phyloP scores from a whole-genome alignment of 2,797 vertebrate genomes.

The Callimico goeldii region DNA sequence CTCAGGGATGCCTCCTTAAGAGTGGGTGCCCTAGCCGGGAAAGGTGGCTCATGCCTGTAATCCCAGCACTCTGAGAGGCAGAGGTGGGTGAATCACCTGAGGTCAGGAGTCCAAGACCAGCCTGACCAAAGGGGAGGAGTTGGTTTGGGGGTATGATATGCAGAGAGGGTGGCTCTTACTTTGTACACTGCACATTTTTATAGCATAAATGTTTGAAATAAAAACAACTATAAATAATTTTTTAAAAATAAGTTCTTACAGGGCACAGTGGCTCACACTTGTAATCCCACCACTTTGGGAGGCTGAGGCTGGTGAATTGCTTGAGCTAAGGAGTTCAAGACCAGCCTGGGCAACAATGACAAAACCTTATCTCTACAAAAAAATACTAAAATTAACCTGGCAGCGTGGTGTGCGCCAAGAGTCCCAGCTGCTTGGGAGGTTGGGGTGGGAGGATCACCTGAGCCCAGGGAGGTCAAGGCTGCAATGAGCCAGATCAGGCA shows the following conservation, averaged over 20 bases:
- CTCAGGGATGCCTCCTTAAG: accelerated
- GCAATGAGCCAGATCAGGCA: not conserved
- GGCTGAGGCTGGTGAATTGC: not conserved
- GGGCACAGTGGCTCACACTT: not conserved
- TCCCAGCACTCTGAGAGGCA: no score
- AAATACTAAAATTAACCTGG: not conserved
- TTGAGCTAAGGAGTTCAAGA: not conserved
- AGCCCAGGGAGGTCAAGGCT: not conserved
- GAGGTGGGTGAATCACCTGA: no score
- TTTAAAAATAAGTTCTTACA: not conserved
- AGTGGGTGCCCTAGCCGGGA: not conserved
- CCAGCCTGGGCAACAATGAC: not conserved
- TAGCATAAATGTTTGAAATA: not conserved
- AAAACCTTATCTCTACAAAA: not conserved
- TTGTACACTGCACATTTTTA: no score
- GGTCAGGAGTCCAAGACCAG: no score
- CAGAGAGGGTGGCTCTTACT: no score
- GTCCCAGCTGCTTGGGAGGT: not conserved
- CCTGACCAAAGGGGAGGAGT: not conserved
- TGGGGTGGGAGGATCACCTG: not conserved
- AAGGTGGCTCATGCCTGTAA: no score
- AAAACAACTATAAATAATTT: not conserved
- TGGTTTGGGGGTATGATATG: not conserved
- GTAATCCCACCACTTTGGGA: not conserved
- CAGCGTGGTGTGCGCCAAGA: accelerated